Percentiles rank a stretch among this genome's conserved stretches.
Evolutionary conservation across 2,888 invertebrate genomes (phyloP).

Genomic region (Platerodrilus igneus): DNA sequence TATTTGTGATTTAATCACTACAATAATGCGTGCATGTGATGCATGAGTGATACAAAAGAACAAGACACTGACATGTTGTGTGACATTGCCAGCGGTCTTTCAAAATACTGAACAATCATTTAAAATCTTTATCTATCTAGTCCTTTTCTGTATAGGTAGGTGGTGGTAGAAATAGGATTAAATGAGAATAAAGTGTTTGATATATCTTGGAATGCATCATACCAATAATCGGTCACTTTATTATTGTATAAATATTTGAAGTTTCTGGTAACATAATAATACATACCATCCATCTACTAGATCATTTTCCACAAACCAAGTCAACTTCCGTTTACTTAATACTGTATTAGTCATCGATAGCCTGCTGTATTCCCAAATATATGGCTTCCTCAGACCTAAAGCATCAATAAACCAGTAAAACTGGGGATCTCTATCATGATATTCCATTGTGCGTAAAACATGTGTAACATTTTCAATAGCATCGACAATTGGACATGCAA

Average conservation of each 20-base stretch:
- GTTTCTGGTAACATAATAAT: neutral
- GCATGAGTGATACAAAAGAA: too few relatives aligned
- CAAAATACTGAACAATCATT: too few relatives aligned
- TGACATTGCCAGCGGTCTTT: too few relatives aligned
- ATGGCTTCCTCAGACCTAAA: constrained; percentile 78
- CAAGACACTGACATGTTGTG: too few relatives aligned
- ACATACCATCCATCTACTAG: constrained; percentile 92
- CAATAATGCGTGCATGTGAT: too few relatives aligned
- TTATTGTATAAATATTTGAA: constrained; percentile 1
- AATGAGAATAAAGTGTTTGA: neutral
- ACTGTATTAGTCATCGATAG: constrained; percentile 98
- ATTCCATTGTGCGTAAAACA: constrained; percentile 95
- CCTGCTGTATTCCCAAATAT: constrained; percentile 95
- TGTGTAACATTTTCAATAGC: constrained; percentile 97
- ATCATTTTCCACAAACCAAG: constrained; percentile 95
- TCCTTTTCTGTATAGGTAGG: too few relatives aligned
- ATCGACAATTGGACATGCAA: constrained; percentile 99
- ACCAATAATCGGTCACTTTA: too few relatives aligned
- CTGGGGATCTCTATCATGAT: constrained; percentile 96
- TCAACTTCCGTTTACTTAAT: constrained; percentile 92
- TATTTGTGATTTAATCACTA: too few relatives aligned
- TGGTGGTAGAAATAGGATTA: too few relatives aligned
- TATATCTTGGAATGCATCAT: neutral
- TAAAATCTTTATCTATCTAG: too few relatives aligned
- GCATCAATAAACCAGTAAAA: constrained; percentile 96